These are phyloP conservation scores for Tipula vernalis DNA, from an alignment of 2,888 invertebrate species.

Conservation along the genomic window DNA sequence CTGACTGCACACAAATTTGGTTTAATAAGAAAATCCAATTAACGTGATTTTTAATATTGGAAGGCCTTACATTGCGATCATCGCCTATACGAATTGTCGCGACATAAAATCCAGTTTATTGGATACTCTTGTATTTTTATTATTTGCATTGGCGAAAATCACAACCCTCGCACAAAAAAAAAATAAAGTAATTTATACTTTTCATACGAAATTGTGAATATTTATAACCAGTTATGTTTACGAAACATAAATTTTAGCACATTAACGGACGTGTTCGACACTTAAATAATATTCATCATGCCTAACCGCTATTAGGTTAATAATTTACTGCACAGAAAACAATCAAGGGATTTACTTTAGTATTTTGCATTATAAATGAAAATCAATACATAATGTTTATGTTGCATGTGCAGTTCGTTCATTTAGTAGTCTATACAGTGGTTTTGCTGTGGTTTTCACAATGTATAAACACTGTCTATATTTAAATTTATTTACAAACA, in stretches of 20 bases:
- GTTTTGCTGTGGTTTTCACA: neutral
- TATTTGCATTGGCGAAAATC: neutral
- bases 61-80: neutral
- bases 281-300: neutral
- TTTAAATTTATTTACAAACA: neutral
- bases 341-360: neutral
- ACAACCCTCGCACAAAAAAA: neutral
- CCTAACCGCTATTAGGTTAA: neutral
- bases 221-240: neutral
- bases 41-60: neutral
- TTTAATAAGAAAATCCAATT: neutral
- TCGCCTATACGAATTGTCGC: neutral
- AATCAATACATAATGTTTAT: neutral
- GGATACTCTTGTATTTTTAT: neutral
- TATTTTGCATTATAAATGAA: neutral
- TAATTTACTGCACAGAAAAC: neutral
- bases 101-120: neutral
- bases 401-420: neutral
- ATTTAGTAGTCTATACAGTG: neutral
- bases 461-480: neutral
- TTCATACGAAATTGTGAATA: neutral
- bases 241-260: neutral
- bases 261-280: neutral
- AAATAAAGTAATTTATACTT: neutral
- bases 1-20: neutral